Evolutionary conservation across 2,113 vertebrate genomes (phyloP), one percentile per base, ranked within the genome.

Genomic region (Sceloporus tristichus): DNA sequence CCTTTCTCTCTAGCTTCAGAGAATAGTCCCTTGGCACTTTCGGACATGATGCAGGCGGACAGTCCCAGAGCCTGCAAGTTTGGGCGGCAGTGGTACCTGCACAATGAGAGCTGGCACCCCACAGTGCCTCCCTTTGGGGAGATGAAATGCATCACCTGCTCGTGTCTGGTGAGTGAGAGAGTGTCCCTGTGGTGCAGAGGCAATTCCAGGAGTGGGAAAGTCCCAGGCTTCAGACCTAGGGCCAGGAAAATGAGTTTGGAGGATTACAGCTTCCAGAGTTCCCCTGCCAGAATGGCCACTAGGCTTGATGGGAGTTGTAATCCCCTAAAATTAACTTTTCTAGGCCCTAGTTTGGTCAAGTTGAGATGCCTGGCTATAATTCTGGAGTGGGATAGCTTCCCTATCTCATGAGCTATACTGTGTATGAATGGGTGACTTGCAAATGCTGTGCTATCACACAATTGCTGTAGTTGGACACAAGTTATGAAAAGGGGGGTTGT

Each of bases 91-190:
- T 98, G 96, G 96, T 99, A 99, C 94, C 98, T 98, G 89, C 98
- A 99, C 96, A 99, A 98, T 0, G 98, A 99, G 93, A 98, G 97
- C 92, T 99, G 99, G 99, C 98, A 99, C 80, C 99, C 99, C 0
- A 97, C 96, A 0, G 97, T 99, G 3, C 98, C 98, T 0, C 96
- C 98, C 87, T 97, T 99, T 0, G 98, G 98, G 3, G 99, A 99
- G 94, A 98, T 99, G 98, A 99, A 98, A 91, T 99, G 99, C 94
- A 98, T 99, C 95, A 99, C 98, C 78, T 99, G 99, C 96, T 98
- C 98, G 98, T 99, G 99, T 96, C 98, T 99, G 89, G 99, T 99
- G 92, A 98, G 98, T 98, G 78, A 76, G 66, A 34, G 48, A 11
- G 66, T 7, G 27, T 18, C 27, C 2, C 0, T 38, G n/a, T 9